phyloP scores from a whole-genome alignment of 2,113 vertebrate genomes.

The Tachysurus fulvidraco region DNA sequence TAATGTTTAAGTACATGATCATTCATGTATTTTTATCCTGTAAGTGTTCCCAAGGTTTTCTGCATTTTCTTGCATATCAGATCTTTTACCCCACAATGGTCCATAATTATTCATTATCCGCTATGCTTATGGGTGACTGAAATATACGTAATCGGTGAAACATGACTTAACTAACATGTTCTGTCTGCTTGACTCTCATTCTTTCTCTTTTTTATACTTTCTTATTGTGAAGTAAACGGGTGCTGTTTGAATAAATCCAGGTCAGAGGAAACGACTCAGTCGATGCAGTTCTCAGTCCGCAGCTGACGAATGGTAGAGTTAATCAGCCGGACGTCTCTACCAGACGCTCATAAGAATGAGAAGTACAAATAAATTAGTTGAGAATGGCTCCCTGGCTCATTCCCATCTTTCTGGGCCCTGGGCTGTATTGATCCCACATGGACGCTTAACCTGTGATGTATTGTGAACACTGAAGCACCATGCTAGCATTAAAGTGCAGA shows the following conservation, averaged over 20 bases:
- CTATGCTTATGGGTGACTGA: background rate
- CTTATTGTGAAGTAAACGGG: constrained; percentile 27
- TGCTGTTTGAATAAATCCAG: constrained; percentile 53
- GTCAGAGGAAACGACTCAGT: constrained; percentile 55
- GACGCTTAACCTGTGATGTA: constrained; percentile 68
- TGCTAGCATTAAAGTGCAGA: constrained; percentile 41
- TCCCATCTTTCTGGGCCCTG: constrained; percentile 58
- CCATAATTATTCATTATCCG: background rate
- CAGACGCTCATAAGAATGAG: constrained; percentile 62
- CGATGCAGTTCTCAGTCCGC: constrained; percentile 59
- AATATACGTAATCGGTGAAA: background rate
- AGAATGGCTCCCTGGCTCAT: constrained; percentile 50
- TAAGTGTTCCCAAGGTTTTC: too few species aligned
- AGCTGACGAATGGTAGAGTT: constrained; percentile 69
- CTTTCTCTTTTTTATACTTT: constrained; percentile 9
- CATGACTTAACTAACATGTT: background rate
- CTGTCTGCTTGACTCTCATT: background rate
- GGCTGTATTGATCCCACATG: constrained; percentile 63
- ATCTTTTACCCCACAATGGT: too few species aligned
- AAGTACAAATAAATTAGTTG: constrained; percentile 70
- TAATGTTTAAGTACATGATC: too few species aligned
- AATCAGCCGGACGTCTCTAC: constrained; percentile 67
- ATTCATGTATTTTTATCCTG: too few species aligned
- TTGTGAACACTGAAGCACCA: constrained; percentile 57
- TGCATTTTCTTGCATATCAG: background rate